phyloP scores from a whole-genome alignment of 2,888 invertebrate species.

The Ochropleura plecta region DNA sequence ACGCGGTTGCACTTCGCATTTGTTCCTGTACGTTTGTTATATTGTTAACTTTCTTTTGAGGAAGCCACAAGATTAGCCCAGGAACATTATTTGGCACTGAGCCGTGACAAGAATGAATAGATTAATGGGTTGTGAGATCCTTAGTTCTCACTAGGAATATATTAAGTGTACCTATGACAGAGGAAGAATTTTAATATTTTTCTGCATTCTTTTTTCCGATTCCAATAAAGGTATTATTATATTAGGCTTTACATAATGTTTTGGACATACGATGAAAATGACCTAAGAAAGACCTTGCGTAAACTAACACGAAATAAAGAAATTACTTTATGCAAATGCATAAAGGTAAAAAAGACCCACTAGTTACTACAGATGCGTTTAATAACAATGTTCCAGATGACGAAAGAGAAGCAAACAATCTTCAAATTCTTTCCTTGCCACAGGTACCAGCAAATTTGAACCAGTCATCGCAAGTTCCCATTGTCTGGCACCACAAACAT shows the following conservation, averaged over 20 bases:
- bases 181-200: not conserved
- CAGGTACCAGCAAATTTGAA: constrained; percentile 18
- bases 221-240: too few species aligned
- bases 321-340: not conserved
- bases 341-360: not conserved
- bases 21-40: not conserved
- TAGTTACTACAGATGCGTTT: not conserved
- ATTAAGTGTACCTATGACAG: not conserved
- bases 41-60: not conserved
- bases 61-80: too few species aligned
- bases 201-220: not conserved
- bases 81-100: not conserved
- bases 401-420: constrained; percentile 12
- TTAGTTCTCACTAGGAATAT: not conserved
- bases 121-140: not conserved
- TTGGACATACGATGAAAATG: not conserved
- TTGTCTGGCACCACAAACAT: constrained; percentile 47
- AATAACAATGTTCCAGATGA: not conserved
- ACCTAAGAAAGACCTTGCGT: not conserved
- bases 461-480: constrained; percentile 45
- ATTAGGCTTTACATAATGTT: not conserved
- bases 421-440: not conserved
- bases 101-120: not conserved
- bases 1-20: constrained; percentile 10
- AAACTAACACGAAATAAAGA: not conserved